A percentile compares a stretch with the other conserved stretches of the same genome.
Evolutionary conservation across 1,140 invertebrate species (phyloP).

Genomic region (Sitodiplosis mosellana): DNA sequence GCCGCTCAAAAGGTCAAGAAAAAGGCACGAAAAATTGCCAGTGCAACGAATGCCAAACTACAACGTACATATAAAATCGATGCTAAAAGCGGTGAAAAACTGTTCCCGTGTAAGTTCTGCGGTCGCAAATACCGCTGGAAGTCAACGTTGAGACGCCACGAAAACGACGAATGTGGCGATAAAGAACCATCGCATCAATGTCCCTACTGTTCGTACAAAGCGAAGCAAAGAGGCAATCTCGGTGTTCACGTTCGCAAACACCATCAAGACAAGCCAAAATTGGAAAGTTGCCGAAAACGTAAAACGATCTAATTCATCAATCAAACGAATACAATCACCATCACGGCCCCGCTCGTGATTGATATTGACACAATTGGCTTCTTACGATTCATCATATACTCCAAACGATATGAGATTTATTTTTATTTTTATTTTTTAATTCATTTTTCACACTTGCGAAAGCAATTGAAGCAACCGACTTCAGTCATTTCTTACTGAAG

Average conservation of each 20-base stretch:
- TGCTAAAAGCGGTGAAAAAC: conserved; percentile 33
- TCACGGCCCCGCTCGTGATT: too few relatives aligned
- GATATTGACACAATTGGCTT: too few relatives aligned
- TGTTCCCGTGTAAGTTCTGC: conserved; percentile 49
- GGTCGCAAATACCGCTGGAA: conserved; percentile 67
- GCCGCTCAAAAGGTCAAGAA: conserved; percentile 13
- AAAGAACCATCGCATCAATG: conserved; percentile 66
- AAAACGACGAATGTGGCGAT: conserved; percentile 68
- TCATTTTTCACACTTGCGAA: too few relatives aligned
- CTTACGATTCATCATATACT: too few relatives aligned
- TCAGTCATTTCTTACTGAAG: too few relatives aligned
- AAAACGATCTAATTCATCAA: too few relatives aligned
- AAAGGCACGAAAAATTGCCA: background rate
- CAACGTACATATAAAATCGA: background rate
- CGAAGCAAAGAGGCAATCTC: conserved; percentile 59
- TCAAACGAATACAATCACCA: too few relatives aligned
- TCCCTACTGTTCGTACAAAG: conserved; percentile 58
- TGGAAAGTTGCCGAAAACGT: conserved; percentile 12
- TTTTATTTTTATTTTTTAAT: too few relatives aligned
- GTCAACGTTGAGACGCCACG: conserved; percentile 59
- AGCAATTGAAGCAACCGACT: too few relatives aligned
- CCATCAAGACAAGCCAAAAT: conserved; percentile 29
- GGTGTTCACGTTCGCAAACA: conserved; percentile 62
- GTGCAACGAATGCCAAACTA: background rate
- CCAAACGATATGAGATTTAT: too few relatives aligned